Evolutionary conservation across 2,113 vertebrate species (phyloP), one percentile per base, ranked within the genome.

Genomic region (mouse (Mus musculus)): DNA sequence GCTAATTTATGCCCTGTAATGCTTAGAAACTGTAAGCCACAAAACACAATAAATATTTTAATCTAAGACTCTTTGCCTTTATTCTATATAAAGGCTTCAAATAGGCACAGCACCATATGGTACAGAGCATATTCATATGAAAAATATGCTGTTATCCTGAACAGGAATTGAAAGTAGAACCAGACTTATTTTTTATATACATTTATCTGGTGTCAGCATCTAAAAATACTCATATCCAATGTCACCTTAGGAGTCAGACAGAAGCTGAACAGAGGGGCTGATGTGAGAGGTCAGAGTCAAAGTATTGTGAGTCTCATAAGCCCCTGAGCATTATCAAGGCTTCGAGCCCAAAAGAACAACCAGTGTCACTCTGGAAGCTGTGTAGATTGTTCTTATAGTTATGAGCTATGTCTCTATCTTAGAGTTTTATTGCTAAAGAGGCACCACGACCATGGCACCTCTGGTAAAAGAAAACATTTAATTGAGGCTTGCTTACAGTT

Each of bases 121-220:
- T 91, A 72, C 76, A 87, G 77, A 92, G 72, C 97, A 95, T 97
- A 96, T 97, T 97, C 75, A 85, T 72, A 93, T 94, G 63, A 94
- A 95, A 96, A 96, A 94, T 82, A 97, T 95, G 95, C 89, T 97
- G 89, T 87, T 67, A 89, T 84, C 91, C 78, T 84, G 19, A 87
- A 89, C 42, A 93, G 63, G 63, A 97, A 97, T 75, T 91, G 91
- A 91, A 91, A 96, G 30, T 91, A 76, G 87, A 95, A 81, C 63
- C 89, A 97, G 73, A 96, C 88, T 93, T 95, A 91, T 65, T 91
- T 97, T 93, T 95, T 88, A 24, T 36, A 82, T 73, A 46, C 17
- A 7, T 94, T 93, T 81, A 92, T 94, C 77, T 95, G 77, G 67
- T 89, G 89, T 92, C 93, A 91, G 85, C 49, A 95, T 87, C 73